These are phyloP conservation scores for Falco concolor DNA, from an alignment of 2,797 vertebrate genomes.

Conservation along the genomic window DNA sequence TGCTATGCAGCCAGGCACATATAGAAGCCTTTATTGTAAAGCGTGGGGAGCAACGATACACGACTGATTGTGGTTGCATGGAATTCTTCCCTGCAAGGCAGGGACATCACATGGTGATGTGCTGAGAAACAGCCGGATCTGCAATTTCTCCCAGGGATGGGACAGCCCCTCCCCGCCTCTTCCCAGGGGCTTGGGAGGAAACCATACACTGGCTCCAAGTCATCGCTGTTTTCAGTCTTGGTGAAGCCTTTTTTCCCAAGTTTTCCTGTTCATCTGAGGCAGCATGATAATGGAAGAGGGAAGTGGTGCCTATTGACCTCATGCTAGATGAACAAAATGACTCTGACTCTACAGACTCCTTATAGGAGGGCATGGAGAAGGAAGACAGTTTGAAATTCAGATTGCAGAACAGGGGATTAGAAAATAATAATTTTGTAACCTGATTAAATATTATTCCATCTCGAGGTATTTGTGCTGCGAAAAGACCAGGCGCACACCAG, in stretches of 20 bases:
- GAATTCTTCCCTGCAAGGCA: background rate
- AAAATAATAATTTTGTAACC: background rate
- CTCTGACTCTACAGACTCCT: background rate
- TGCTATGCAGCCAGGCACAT: background rate
- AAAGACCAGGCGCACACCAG: background rate
- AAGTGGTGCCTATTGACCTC: background rate
- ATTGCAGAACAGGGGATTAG: background rate
- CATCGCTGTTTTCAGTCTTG: background rate
- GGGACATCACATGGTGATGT: background rate
- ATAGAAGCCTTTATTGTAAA: background rate
- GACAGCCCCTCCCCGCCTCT: background rate
- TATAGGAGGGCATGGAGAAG: background rate
- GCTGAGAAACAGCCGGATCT: background rate
- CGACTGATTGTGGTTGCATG: background rate
- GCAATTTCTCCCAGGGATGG: accelerated
- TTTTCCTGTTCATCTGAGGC: background rate
- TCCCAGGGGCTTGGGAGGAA: background rate
- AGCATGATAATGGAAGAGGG: background rate
- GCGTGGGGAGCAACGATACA: background rate
- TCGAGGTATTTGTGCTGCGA: background rate
- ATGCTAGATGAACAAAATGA: accelerated
- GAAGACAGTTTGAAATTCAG: background rate
- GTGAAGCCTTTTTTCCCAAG: background rate
- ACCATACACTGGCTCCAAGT: background rate
- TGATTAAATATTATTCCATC: background rate